Evolutionary conservation across 2,888 invertebrate species (phyloP).

Genomic region (Drepana falcataria): DNA sequence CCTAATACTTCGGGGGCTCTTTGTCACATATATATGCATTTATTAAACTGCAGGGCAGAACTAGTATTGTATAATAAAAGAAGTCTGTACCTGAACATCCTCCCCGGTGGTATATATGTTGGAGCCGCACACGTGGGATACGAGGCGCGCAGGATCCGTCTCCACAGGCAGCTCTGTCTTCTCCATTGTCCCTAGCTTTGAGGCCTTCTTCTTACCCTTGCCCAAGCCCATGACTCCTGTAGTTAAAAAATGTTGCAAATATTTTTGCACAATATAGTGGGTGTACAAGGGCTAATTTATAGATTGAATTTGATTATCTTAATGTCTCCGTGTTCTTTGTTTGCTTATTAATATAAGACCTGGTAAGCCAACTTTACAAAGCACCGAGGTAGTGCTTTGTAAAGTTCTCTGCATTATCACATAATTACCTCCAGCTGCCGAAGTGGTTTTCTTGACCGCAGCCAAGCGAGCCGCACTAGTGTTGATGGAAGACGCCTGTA

Average conservation of each 20-base stretch:
- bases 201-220: conserved; percentile 80
- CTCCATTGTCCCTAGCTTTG: conserved; percentile 81
- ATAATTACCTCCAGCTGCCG: conserved; percentile 59
- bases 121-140: conserved; percentile 89
- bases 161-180: conserved; percentile 90
- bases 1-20: too few species aligned
- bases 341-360: too few species aligned
- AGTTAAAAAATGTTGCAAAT: too few species aligned
- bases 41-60: neutral
- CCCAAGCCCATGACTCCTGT: conserved; percentile 74
- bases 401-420: neutral
- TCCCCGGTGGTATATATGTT: conserved; percentile 89
- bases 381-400: neutral
- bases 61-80: neutral
- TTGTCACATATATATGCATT: too few species aligned
- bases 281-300: too few species aligned
- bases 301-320: too few species aligned
- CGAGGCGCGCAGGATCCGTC: conserved; percentile 87
- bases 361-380: neutral
- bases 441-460: conserved; percentile 63
- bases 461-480: conserved; percentile 32
- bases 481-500: conserved; percentile 31
- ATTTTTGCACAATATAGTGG: too few species aligned
- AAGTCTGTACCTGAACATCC: conserved; percentile 81
- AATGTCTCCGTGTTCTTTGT: too few species aligned